phyloP scores from a whole-genome alignment of 2,113 vertebrate species.

The Osmerus eperlanus region DNA sequence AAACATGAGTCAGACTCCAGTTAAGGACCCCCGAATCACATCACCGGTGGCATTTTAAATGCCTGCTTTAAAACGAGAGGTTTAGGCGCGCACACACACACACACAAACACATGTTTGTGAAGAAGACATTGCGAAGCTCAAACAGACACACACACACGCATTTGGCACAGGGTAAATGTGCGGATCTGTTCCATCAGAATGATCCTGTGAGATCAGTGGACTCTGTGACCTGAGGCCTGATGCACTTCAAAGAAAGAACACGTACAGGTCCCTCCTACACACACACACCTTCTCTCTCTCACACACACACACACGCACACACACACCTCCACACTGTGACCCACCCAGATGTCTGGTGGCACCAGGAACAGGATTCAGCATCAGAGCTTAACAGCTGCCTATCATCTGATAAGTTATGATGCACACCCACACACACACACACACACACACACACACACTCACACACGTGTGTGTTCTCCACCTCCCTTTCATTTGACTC shows the following conservation, averaged over 20 bases:
- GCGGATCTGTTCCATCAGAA: background rate
- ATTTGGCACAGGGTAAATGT: background rate
- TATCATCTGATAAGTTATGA: background rate
- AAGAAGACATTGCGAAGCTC: too few relatives aligned
- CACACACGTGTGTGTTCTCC: too few relatives aligned
- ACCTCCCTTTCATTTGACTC: background rate
- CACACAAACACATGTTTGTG: too few relatives aligned
- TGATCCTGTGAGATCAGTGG: background rate
- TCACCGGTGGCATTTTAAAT: background rate
- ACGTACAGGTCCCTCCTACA: background rate
- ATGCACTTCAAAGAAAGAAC: background rate
- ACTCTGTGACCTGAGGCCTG: background rate
- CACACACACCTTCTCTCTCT: background rate
- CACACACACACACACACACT: background rate
- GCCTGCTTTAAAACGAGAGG: background rate
- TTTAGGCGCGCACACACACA: background rate
- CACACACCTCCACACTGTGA: background rate
- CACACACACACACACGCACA: background rate
- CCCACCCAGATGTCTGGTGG: background rate
- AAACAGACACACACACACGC: background rate
- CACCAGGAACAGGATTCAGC: background rate
- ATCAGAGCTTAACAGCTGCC: background rate
- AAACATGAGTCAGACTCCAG: background rate
- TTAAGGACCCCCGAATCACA: background rate
- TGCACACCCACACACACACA: background rate